Conservation (phyloP, 2,797 vertebrate species). For the Aythya fuligula region DNA sequence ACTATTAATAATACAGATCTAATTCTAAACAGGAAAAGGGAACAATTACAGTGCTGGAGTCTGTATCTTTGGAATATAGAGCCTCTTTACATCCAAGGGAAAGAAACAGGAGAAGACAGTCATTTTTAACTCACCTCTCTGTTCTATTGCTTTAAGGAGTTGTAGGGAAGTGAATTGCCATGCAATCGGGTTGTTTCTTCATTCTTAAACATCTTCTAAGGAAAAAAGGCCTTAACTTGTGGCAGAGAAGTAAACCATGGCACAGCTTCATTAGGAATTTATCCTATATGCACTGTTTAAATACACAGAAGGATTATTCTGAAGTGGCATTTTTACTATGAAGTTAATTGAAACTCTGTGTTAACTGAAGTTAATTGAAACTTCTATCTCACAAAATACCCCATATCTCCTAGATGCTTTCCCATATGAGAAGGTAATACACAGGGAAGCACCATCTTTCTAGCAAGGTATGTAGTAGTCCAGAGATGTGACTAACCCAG, state of each 20-base stretch:
- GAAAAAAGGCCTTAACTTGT: not conserved
- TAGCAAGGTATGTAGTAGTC: not conserved
- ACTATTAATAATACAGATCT: slow-evolving; percentile 6
- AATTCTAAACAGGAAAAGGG: not conserved
- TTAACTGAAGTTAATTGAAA: not conserved
- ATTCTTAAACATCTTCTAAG: not conserved
- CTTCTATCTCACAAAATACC: not conserved
- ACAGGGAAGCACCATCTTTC: not conserved
- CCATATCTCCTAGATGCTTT: accelerated
- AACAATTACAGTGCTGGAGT: slow-evolving; percentile 26
- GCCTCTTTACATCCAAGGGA: not conserved
- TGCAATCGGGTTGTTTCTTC: not conserved
- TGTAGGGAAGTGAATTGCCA: not conserved
- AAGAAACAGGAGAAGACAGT: not conserved
- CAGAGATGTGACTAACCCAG: not conserved
- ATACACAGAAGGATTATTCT: not conserved
- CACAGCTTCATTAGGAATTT: not conserved
- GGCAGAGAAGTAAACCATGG: not conserved
- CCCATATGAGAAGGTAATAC: not conserved
- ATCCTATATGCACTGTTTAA: not conserved
- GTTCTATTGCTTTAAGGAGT: not conserved
- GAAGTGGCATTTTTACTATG: not conserved
- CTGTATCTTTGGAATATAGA: not conserved
- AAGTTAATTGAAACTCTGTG: not conserved
- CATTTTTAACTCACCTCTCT: not conserved